Evolutionary conservation across 1,140 invertebrate species (phyloP).

Genomic region (Proctacanthus coquilletti): DNA sequence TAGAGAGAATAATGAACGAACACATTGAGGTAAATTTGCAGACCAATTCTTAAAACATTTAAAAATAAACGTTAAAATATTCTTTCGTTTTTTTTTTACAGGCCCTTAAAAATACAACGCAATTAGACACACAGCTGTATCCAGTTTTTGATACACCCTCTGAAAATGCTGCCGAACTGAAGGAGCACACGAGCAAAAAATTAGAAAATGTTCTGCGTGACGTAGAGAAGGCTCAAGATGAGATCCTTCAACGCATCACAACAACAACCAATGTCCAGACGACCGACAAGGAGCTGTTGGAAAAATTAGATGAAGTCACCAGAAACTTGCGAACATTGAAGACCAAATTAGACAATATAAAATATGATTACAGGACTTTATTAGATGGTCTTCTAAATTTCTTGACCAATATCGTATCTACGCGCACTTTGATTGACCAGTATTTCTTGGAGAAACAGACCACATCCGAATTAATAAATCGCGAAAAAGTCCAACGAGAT

Average conservation of each 20-base stretch:
- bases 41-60: conserved; percentile 5
- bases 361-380: conserved; percentile 57
- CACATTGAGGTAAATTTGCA: conserved; percentile 45
- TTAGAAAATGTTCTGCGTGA: conserved; percentile 44
- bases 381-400: conserved; percentile 44
- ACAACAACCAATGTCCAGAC: conserved; percentile 33
- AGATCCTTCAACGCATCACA: conserved; percentile 53
- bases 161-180: conserved; percentile 40
- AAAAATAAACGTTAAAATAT: background rate
- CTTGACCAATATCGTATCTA: conserved; percentile 20
- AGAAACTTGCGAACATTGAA: conserved; percentile 25
- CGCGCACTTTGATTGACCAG: conserved; percentile 20
- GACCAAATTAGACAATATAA: conserved; percentile 43
- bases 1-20: conserved; percentile 56
- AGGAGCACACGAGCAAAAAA: conserved; percentile 33
- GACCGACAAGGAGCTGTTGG: conserved; percentile 42
- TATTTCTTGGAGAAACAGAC: conserved; percentile 14
- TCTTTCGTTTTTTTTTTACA: conserved; percentile 22
- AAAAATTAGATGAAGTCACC: conserved; percentile 42
- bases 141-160: conserved; percentile 53
- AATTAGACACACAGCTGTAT: conserved; percentile 58
- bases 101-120: conserved; percentile 60
- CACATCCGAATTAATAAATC: conserved; percentile 5
- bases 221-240: conserved; percentile 50
- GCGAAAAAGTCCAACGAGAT: conserved; percentile 14